A percentile compares a stretch with the other conserved stretches of the same genome.
phyloP scores from a whole-genome alignment of 2,797 vertebrate species.

The Pipistrellus nathusii region DNA sequence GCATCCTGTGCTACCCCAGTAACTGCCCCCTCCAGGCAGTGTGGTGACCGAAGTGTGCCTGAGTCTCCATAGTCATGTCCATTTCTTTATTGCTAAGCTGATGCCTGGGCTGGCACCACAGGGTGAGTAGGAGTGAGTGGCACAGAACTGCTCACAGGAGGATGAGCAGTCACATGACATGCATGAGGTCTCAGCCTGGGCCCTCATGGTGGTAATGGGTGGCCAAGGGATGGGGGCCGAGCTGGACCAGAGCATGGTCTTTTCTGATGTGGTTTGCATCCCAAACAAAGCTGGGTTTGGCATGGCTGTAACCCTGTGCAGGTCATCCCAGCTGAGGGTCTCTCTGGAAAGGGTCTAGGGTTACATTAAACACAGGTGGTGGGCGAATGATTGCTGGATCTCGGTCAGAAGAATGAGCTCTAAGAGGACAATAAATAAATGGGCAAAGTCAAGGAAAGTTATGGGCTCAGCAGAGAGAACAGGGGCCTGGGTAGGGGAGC shows the following conservation, averaged over 20 bases:
- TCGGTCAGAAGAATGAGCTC: neutral
- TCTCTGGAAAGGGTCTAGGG: neutral
- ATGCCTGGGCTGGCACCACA: neutral
- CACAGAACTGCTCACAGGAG: neutral
- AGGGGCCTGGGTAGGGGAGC: neutral
- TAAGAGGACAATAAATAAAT: neutral
- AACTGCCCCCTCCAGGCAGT: neutral
- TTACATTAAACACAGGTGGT: neutral
- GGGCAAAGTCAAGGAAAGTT: neutral
- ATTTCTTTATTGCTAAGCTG: neutral
- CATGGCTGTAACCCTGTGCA: accelerated
- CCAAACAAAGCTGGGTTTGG: neutral
- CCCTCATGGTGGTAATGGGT: neutral
- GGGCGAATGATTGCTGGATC: neutral
- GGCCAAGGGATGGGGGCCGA: neutral
- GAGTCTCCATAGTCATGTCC: neutral
- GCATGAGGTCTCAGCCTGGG: too few relatives aligned
- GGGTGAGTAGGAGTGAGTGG: neutral
- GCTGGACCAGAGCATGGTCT: neutral
- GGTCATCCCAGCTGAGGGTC: neutral
- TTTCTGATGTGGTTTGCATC: neutral
- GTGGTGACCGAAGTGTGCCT: accelerated
- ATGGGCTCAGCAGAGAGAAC: neutral
- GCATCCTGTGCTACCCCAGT: neutral
- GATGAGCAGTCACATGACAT: neutral